Evolutionary conservation across 1,140 invertebrate genomes (phyloP).

Genomic region (Ips nitidus): DNA sequence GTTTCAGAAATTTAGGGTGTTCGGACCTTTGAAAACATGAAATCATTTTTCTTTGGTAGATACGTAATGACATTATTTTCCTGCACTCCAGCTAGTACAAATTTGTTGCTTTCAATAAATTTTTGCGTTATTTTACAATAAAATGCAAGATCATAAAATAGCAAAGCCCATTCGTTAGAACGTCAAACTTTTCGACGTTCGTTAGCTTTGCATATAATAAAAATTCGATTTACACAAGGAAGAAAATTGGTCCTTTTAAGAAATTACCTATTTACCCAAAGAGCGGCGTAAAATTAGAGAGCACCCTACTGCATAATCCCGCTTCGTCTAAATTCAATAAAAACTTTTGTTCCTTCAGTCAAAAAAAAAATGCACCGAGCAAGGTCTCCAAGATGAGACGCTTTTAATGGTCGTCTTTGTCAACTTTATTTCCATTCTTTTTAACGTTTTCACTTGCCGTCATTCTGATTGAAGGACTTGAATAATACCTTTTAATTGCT

Average conservation of each 20-base stretch:
- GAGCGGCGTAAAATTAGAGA: constrained; percentile 6
- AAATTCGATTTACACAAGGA: neutral
- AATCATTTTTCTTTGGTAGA: too few species aligned
- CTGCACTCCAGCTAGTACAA: too few species aligned
- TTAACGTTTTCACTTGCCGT: neutral
- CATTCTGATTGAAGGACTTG: neutral
- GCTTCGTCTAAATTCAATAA: constrained; percentile 15
- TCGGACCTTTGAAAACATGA: too few species aligned
- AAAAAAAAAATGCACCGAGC: constrained; percentile 10
- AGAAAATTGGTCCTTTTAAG: neutral
- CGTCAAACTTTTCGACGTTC: too few species aligned
- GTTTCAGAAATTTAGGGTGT: too few species aligned
- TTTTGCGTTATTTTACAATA: too few species aligned
- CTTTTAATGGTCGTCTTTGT: constrained; percentile 20
- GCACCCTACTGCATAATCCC: constrained; percentile 14
- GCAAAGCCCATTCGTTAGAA: too few species aligned
- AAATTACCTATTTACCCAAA: constrained; percentile 16
- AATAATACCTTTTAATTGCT: neutral
- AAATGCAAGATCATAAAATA: too few species aligned
- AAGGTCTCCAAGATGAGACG: neutral
- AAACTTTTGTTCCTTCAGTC: constrained; percentile 11
- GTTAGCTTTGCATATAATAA: neutral
- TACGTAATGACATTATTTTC: too few species aligned
- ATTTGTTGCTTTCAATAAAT: too few species aligned
- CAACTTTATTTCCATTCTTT: constrained; percentile 4